phyloP scores from a whole-genome alignment of 2,888 invertebrate genomes.

The Drosophila pseudotalamancana region DNA sequence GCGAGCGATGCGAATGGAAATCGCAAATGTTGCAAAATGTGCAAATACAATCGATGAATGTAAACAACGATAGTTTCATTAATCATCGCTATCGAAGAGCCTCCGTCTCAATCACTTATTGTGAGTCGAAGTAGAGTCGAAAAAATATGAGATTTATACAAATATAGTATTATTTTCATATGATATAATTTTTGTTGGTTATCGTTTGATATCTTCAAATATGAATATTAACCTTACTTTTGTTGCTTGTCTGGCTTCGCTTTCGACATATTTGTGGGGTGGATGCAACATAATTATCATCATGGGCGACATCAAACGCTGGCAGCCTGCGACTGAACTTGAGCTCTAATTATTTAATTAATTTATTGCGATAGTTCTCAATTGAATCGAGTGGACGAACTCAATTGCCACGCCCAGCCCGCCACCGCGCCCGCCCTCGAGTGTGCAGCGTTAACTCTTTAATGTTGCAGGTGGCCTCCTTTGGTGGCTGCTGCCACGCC shows the following conservation, averaged over 20 bases:
- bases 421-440: neutral
- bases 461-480: slow-evolving; percentile 71
- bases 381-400: slow-evolving; percentile 56
- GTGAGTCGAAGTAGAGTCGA: neutral
- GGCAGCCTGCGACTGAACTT: slow-evolving; percentile 59
- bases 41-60: slow-evolving; percentile 1
- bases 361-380: slow-evolving; percentile 71
- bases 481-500: slow-evolving; percentile 60
- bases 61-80: slow-evolving; percentile 15
- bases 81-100: slow-evolving; percentile 4
- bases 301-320: slow-evolving; percentile 49
- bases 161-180: neutral
- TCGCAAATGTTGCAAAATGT: slow-evolving; percentile 13
- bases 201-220: too few species aligned
- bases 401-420: neutral
- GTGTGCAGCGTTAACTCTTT: slow-evolving; percentile 26
- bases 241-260: slow-evolving; percentile 19
- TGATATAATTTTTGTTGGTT: too few species aligned
- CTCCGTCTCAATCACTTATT: too few species aligned
- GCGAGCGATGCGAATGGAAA: neutral
- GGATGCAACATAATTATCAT: slow-evolving; percentile 29
- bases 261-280: slow-evolving; percentile 39
- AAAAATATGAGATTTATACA: too few species aligned
- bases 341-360: slow-evolving; percentile 77
- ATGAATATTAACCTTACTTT: too few species aligned